Evolutionary conservation across 2,888 invertebrate genomes (phyloP).

Genomic region (Epirrhoe alternata): DNA sequence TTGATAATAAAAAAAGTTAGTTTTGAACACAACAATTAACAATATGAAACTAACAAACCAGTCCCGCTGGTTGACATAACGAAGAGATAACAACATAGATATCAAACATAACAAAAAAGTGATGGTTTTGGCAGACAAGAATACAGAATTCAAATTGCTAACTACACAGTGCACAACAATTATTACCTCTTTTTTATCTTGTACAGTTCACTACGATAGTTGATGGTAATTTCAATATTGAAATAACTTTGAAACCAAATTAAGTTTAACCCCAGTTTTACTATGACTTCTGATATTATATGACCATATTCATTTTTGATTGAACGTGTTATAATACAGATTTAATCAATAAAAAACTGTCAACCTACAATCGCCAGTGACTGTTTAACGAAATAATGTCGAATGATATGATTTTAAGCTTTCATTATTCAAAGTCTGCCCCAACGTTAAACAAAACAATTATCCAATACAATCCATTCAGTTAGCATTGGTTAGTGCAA

Average conservation of each 20-base stretch:
- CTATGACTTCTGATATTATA: too few species aligned
- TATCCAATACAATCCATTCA: neutral
- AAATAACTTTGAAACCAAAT: too few species aligned
- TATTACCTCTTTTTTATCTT: neutral
- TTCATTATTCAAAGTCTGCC: neutral
- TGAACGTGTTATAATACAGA: neutral
- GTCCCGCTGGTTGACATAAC: slow-evolving; percentile 8
- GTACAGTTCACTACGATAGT: neutral
- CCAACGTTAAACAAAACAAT: neutral
- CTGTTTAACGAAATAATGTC: neutral
- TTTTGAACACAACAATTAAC: neutral
- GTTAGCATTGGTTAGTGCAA: neutral
- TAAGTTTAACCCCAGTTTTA: too few species aligned
- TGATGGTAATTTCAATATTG: neutral
- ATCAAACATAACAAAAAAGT: neutral
- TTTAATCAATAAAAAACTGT: too few species aligned
- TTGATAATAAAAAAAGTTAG: too few species aligned
- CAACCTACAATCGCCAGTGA: too few species aligned
- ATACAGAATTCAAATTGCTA: neutral
- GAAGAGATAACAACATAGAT: slow-evolving; percentile 13
- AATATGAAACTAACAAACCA: slow-evolving; percentile 1
- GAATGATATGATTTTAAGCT: neutral
- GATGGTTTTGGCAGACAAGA: neutral
- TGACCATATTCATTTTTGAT: too few species aligned
- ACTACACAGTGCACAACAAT: neutral